These are phyloP conservation scores for Karalla daura DNA, from an alignment of 2,797 vertebrate genomes.

Conservation along the genomic window DNA sequence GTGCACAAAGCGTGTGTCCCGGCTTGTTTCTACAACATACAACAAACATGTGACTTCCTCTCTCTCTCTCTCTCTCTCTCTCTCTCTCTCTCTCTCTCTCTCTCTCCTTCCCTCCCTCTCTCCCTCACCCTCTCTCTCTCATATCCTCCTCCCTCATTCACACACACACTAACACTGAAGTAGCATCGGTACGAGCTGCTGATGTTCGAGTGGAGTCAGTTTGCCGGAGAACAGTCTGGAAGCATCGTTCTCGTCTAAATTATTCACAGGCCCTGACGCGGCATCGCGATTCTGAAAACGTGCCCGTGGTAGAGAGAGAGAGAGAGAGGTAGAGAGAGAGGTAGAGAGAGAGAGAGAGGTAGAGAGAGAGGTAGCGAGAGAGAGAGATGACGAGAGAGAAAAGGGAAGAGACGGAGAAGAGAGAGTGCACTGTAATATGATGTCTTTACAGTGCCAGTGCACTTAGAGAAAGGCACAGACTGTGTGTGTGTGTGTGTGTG, in stretches of 20 bases:
- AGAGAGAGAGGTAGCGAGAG: too few relatives aligned
- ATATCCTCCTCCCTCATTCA: background rate
- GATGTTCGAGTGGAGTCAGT: constrained; percentile 61
- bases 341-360: constrained; percentile 14
- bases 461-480: constrained; percentile 31
- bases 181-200: constrained; percentile 19
- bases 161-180: constrained; percentile 28
- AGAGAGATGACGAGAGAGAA: constrained; percentile 21
- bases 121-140: background rate
- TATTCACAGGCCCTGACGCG: constrained; percentile 69
- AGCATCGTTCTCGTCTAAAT: constrained; percentile 74
- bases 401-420: too few relatives aligned
- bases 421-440: too few relatives aligned
- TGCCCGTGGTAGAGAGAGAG: constrained; percentile 23
- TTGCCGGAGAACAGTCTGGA: constrained; percentile 69
- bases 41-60: background rate
- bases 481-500: constrained; percentile 29
- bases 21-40: background rate
- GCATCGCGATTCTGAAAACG: constrained; percentile 61
- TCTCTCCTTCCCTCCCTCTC: background rate
- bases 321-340: constrained; percentile 14
- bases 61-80: background rate
- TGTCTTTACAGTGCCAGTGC: too few relatives aligned
- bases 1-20: background rate
- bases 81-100: constrained; percentile 17